Evolutionary conservation across 2,797 vertebrate species (phyloP), one percentile per base, ranked within the genome.

Genomic region (Hyperoplus lanceolatus): DNA sequence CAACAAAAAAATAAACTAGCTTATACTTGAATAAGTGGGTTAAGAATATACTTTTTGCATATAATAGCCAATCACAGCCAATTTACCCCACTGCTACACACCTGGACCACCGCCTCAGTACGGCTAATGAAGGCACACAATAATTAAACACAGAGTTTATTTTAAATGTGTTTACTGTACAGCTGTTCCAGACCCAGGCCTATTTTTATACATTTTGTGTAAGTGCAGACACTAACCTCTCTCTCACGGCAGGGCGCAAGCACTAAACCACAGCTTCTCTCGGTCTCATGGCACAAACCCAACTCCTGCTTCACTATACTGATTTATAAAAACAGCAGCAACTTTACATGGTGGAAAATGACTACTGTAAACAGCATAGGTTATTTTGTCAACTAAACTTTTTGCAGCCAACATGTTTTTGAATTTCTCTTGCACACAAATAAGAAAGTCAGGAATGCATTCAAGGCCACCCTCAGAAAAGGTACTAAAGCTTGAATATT

Each of bases 81-180:
- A 70, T 87, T 83, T 79, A 76, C 63, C 80, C 73, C 59, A 79
- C 77, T 69, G 77, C 66, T 79, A 38, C 78, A 87, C 91, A 91
- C 84, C 85, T 90, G 85, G 84, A 89, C 86, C 87, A 90, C 86
- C 86, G 80, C 83, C 48, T 88, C 70, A 65, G 72, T 50, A 63
- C 73, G 10, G 51, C 75, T 82, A 83, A 84, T 75, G 75, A 77
- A 63, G 65, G 49, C 74, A 80, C 60, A 78, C 77, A 75, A 83
- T 91, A 81, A 90, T 92, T 86, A 87, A 90, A 89, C 70, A 82
- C 78, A 4, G 64, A 83, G 78, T 82, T 90, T 91, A 87, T 85
- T 83, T 64, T 61, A 84, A 84, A 81, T 73, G 0, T 83, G 86
- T 91, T 87, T 77, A 80, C 63, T 18, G 54, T 82, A 76, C 86